Evolutionary conservation across 1,140 invertebrate genomes (phyloP).

Genomic region (Meloidogyne hapla): DNA sequence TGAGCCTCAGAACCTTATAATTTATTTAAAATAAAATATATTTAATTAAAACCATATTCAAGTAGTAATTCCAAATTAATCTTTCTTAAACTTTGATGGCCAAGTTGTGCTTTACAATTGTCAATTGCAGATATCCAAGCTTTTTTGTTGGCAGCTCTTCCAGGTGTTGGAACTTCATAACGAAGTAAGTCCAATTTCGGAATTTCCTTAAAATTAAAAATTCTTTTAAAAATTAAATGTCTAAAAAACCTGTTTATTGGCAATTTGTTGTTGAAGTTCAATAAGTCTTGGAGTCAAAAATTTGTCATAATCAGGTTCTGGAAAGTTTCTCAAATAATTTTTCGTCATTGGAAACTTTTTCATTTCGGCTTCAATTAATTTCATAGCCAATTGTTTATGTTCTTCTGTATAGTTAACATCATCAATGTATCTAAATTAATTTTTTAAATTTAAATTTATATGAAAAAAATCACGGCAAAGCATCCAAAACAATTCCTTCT

Average conservation of each 20-base stretch:
- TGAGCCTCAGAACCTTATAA: conserved; percentile 27
- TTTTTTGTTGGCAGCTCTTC: conserved; percentile 40
- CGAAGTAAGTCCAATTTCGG: conserved; percentile 48
- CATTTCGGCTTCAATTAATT: conserved; percentile 43
- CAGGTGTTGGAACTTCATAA: conserved; percentile 48
- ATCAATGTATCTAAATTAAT: conserved; percentile 40
- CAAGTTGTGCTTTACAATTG: conserved; percentile 43
- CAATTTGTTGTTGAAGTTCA: conserved; percentile 35
- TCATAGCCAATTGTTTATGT: conserved; percentile 47
- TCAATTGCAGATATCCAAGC: conserved; percentile 49
- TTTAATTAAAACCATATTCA: conserved; percentile 32
- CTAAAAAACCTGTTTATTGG: conserved; percentile 36
- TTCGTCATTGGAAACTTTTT: conserved; percentile 46
- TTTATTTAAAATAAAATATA: neutral
- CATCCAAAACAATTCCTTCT: conserved; percentile 20
- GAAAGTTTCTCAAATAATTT: conserved; percentile 45
- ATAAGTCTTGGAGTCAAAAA: conserved; percentile 40
- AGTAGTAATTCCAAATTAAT: conserved; percentile 44
- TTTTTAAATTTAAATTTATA: neutral
- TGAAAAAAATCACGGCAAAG: conserved; percentile 20
- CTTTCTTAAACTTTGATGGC: conserved; percentile 41
- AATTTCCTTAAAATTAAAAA: conserved; percentile 42
- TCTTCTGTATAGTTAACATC: conserved; percentile 44
- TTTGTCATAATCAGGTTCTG: conserved; percentile 46
- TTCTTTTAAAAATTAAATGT: neutral